Percentiles rank a stretch among this genome's conserved stretches.
These are phyloP conservation scores for Megalonaias nervosa DNA, from an alignment of 1,140 invertebrate genomes.

Conservation along the genomic window DNA sequence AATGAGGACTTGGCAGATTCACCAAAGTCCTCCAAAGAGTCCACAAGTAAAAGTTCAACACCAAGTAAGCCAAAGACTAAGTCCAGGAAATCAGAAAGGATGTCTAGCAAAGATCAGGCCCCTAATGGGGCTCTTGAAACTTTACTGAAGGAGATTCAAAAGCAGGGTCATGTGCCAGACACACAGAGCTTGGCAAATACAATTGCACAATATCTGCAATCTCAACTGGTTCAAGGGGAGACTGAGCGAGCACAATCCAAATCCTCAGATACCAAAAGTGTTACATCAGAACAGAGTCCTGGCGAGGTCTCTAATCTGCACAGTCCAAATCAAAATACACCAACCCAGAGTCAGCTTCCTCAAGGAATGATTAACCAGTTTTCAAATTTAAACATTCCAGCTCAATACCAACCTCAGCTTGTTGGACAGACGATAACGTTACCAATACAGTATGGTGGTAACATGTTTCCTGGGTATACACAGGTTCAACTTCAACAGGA, in stretches of 20 bases:
- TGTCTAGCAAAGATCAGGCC: too few species aligned
- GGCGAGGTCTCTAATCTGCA: too few species aligned
- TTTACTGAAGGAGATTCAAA: constrained; percentile 51
- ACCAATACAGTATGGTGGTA: constrained; percentile 42
- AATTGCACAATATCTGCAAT: constrained; percentile 55
- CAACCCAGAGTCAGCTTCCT: too few species aligned
- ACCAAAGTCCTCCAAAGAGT: constrained; percentile 19
- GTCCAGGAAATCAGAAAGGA: constrained; percentile 14
- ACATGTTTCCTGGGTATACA: constrained; percentile 42
- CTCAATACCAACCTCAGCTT: constrained; percentile 43
- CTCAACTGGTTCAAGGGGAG: constrained; percentile 31
- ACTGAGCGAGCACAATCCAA: constrained; percentile 10
- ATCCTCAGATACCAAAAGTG: constrained; percentile 7
- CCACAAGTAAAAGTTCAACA: constrained; percentile 26
- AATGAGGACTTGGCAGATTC: constrained; percentile 31
- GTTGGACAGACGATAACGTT: constrained; percentile 50
- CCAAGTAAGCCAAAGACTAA: constrained; percentile 32
- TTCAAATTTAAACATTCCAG: constrained; percentile 45
- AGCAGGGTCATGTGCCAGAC: constrained; percentile 49
- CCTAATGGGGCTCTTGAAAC: constrained; percentile 41
- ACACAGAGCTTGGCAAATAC: constrained; percentile 56
- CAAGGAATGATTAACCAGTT: not conserved
- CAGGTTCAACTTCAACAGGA: constrained; percentile 65
- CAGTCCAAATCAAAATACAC: too few species aligned
- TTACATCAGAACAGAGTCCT: not conserved